Percentiles rank a stretch among this genome's conserved stretches.
These are phyloP conservation scores for Suricata suricatta DNA, from an alignment of 2,113 vertebrate genomes.

Conservation along the genomic window DNA sequence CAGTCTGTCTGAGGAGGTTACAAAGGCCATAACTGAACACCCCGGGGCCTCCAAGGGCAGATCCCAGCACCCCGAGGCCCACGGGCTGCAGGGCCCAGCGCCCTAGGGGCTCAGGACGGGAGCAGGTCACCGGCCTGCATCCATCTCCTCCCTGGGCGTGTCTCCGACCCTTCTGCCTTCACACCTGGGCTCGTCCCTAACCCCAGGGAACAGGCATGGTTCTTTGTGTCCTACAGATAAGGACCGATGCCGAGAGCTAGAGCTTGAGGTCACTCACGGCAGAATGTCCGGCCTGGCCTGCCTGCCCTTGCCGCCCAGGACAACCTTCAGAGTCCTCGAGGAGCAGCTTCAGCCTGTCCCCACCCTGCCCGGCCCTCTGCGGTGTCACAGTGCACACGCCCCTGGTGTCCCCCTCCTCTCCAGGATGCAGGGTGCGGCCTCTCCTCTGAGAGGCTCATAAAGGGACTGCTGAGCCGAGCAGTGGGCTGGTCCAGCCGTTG, in stretches of 20 bases:
- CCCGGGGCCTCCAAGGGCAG: background rate
- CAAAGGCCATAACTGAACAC: background rate
- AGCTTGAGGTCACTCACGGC: rapidly evolving
- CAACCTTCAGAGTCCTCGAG: rapidly evolving
- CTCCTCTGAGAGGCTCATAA: constrained; percentile 83
- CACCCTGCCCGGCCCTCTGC: background rate
- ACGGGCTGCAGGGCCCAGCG: rapidly evolving
- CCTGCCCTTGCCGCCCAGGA: background rate
- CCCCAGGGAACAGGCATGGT: rapidly evolving
- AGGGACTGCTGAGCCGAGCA: background rate
- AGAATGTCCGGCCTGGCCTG: background rate
- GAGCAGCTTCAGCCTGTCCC: background rate
- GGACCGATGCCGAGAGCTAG: background rate
- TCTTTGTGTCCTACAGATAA: background rate
- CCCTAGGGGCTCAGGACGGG: background rate
- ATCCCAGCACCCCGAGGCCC: background rate
- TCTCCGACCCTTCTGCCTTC: no score
- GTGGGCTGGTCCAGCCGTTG: constrained; percentile 60
- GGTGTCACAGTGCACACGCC: background rate
- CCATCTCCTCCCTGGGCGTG: no score
- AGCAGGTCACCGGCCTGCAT: background rate
- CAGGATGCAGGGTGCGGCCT: constrained; percentile 70
- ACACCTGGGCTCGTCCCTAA: no score
- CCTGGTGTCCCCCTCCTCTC: constrained; percentile 79
- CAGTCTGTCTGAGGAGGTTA: background rate